phyloP scores from a whole-genome alignment of 2,797 vertebrate genomes.

The Semaprochilodus insignis region DNA sequence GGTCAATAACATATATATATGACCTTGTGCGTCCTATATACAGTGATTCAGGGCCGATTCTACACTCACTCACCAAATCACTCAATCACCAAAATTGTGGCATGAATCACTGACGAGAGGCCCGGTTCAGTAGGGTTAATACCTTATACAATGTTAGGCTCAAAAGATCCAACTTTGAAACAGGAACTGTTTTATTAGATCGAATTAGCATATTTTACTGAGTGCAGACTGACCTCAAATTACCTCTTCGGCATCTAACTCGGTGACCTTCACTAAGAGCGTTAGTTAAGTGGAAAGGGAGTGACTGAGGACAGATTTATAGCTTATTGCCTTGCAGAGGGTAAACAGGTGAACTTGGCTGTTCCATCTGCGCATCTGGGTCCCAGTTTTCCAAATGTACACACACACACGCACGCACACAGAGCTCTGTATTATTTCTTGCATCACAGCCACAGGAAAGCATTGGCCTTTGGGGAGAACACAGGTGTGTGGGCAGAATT shows the following conservation, averaged over 20 bases:
- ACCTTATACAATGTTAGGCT: background rate
- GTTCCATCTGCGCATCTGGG: slow-evolving; percentile 46
- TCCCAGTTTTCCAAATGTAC: slow-evolving; percentile 34
- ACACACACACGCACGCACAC: slow-evolving; percentile 29
- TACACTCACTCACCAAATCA: too few species aligned
- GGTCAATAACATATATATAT: too few species aligned
- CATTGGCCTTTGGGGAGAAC: background rate
- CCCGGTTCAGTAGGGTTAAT: too few species aligned
- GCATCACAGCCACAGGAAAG: slow-evolving; percentile 30
- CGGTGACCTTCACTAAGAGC: background rate
- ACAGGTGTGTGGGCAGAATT: slow-evolving; percentile 46
- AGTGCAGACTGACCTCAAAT: slow-evolving; percentile 2
- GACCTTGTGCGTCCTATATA: too few species aligned
- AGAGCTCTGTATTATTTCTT: slow-evolving; percentile 25
- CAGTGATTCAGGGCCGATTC: too few species aligned
- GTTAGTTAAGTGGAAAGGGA: slow-evolving; percentile 19
- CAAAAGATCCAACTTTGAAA: background rate
- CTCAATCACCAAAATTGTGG: too few species aligned
- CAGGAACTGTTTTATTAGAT: background rate
- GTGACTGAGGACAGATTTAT: slow-evolving; percentile 50
- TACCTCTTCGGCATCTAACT: slow-evolving; percentile 6
- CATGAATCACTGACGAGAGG: too few species aligned
- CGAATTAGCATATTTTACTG: background rate
- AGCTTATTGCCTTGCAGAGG: slow-evolving; percentile 37
- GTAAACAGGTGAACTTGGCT: slow-evolving; percentile 55